Evolutionary conservation across 2,113 vertebrate species (phyloP).

Genomic region (Drymodes brunneopygia): DNA sequence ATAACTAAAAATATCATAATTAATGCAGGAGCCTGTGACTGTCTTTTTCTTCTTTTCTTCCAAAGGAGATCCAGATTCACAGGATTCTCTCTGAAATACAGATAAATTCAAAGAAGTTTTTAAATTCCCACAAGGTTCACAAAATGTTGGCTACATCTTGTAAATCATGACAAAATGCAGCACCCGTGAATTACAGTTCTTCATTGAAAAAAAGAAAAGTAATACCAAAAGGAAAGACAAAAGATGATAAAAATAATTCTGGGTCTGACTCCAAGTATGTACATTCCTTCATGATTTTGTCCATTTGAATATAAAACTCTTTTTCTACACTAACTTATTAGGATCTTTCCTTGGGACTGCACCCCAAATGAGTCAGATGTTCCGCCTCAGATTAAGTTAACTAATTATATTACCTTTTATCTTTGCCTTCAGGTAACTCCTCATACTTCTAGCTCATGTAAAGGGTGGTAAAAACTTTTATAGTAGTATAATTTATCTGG

Average conservation of each 20-base stretch:
- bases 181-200: background rate
- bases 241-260: background rate
- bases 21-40: background rate
- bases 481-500: conserved; percentile 50
- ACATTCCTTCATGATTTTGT: background rate
- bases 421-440: conserved; percentile 46
- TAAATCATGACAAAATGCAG: background rate
- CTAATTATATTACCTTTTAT: conserved; percentile 45
- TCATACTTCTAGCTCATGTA: background rate
- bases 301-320: background rate
- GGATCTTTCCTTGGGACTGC: conserved; percentile 1
- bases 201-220: background rate
- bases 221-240: background rate
- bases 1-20: conserved; percentile 59
- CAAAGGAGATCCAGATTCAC: background rate
- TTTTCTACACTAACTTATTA: background rate
- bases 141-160: background rate
- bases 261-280: background rate
- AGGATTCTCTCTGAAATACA: background rate
- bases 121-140: background rate
- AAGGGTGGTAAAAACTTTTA: conserved; percentile 39
- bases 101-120: background rate
- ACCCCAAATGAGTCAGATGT: conserved; percentile 22
- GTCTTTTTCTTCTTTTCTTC: conserved; percentile 11
- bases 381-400: conserved; percentile 41